Base-by-base conservation (phyloP, 2,113 vertebrate species). In the Rana temporaria region DNA sequence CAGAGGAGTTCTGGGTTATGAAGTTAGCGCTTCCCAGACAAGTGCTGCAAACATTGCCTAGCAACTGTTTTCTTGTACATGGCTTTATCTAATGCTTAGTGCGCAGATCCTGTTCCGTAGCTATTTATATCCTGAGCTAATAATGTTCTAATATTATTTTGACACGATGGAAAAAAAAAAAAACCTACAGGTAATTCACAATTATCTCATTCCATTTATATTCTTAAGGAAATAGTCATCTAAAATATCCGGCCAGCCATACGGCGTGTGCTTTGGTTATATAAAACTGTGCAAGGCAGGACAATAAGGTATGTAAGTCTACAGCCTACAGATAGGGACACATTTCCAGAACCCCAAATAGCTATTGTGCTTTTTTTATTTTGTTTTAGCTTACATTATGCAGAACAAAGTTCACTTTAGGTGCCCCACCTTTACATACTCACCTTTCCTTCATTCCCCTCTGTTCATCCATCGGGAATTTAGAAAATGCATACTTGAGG, bases 41-140 rank as follows among this genome's bases (percentile, higher is more conserved):
- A 76, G 34, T 68, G 16, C 53, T 74, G 42, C 22, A 75, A 68
- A 60, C 53, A 82, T 82, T 67, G 30, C 81, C 65, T 82, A 82
- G 81, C 81, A 82, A 82, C 81, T 68, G 81, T 76, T 68, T 76
- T 72, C 60, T 42, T 67, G 70, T 75, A 75, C 81, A 34, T 65
- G 20, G 64, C 63, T 59, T 75, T 76, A 75, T 76, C 48, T 76
- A 59, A 74, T 48, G 72, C 55, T 67, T 16, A 26, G 26, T 17
- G 64, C 81, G 38, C 15, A 82, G 30, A 68, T 67, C 62, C 81
- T 75, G 63, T 42, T 82, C 72, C n/a, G 14, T 48, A 22, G 32
- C 81, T 82, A 82, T 82, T 82, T 82, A 82, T 82, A 82, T 67
- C 56, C 30, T 26, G 32, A 15, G 34, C 63, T 68, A 68, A 76